These are phyloP conservation scores for Tenthredo amoena DNA, from an alignment of 2,888 invertebrate species.

Conservation along the genomic window DNA sequence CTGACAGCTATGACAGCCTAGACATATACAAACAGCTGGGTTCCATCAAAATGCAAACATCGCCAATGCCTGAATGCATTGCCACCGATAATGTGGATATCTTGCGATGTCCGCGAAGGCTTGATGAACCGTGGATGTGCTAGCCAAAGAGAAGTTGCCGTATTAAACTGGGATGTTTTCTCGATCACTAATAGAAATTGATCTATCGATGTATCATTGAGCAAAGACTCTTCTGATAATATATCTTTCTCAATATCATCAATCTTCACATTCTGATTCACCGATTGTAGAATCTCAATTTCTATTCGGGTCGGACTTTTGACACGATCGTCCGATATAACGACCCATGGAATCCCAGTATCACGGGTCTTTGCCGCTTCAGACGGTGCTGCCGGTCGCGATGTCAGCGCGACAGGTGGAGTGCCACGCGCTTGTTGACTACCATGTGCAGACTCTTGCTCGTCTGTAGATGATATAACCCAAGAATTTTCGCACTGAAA, in stretches of 20 bases:
- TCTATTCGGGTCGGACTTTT: not conserved
- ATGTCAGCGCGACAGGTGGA: too few relatives aligned
- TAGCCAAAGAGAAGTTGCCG: conserved; percentile 23
- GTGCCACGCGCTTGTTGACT: too few relatives aligned
- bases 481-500: too few relatives aligned
- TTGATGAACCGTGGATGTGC: not conserved
- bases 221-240: not conserved
- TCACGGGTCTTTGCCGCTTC: too few relatives aligned
- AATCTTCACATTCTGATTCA: not conserved
- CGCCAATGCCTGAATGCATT: conserved; percentile 29
- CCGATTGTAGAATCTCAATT: not conserved
- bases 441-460: too few relatives aligned
- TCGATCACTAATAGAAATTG: not conserved
- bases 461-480: too few relatives aligned
- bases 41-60: conserved; percentile 11
- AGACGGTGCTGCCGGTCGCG: too few relatives aligned
- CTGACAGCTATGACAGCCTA: not conserved
- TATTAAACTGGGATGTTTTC: not conserved
- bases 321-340: too few relatives aligned
- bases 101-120: not conserved
- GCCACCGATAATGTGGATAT: conserved; percentile 25
- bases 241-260: not conserved
- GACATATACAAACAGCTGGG: not conserved
- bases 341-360: too few relatives aligned
- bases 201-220: conserved; percentile 26